Base-by-base conservation (phyloP, 35 echinoderm and acorn worm species). In the Chiridota heheva region DNA sequence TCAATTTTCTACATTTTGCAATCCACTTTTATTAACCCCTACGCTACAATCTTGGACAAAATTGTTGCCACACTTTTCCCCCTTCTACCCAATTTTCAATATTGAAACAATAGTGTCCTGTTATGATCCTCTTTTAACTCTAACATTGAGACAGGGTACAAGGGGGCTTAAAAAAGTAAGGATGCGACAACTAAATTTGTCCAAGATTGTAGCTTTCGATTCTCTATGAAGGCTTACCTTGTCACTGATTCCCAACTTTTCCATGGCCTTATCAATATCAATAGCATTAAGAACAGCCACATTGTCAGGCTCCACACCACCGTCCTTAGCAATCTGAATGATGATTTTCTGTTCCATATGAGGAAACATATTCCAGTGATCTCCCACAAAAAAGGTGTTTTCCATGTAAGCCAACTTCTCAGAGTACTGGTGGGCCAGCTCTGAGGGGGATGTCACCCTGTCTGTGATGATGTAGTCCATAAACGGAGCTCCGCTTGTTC, bases 311-410 rank as follows among this genome's bases (percentile, higher is more conserved):
- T 76, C 69, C 3, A 58, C 27, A 1, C 83, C 83, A 36, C 84
- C 84, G 36, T 86, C 81, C 65, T 91, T 91, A 18, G 75, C 62
- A 28, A 39, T 48, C 65, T 98, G 84, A 5, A 98, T 45, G 5
- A 98, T 29, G 35, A 87, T 68, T 73, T 91, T 98, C 42, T 98
- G 83, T 32, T 83, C 33, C 61, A 98, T 77, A 36, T 98, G 95
- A 12, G 95, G 95, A 61, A 98, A 98, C 95, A 98, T 98, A 37
- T 98, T 91, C 89, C 84, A 91, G 59, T 98, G 95, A 69, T 98
- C 95, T 13, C 95, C 95, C 35, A 98, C 90, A 69, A 98, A 98
- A 81, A 98, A 98, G 17, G 95, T 98, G 75, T 92, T 81, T 2
- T 78, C 78, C 95, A 98, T 98, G 75, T 88, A 98, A 39, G 84